These are phyloP conservation scores for Sorex maritimensis DNA, from an alignment of 2,797 vertebrate genomes.

Conservation along the genomic window DNA sequence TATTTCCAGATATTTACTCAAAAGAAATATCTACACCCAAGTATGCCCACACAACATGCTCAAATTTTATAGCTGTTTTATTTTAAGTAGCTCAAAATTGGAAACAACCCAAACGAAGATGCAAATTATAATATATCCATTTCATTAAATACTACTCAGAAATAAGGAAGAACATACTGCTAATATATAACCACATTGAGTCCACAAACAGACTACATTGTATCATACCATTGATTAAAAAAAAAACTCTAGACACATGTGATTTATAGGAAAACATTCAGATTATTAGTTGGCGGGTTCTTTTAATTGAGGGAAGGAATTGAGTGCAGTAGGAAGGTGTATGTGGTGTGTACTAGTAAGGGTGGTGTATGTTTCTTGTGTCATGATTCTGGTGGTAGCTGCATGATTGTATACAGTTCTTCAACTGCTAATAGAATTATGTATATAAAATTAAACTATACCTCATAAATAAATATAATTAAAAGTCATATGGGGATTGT, in stretches of 20 bases:
- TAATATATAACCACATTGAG: neutral
- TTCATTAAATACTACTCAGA: conserved; percentile 30
- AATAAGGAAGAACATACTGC: conserved; percentile 1
- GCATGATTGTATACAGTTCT: neutral
- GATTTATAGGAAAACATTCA: neutral
- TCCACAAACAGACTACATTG: neutral
- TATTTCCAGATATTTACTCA: neutral
- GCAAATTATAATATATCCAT: neutral
- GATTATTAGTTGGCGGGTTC: neutral
- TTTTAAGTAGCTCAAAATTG: conserved; percentile 40
- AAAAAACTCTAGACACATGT: neutral
- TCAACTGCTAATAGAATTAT: neutral
- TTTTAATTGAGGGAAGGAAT: conserved; percentile 6
- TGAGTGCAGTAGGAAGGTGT: neutral
- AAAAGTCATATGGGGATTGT: too few relatives aligned
- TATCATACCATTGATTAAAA: conserved; percentile 6
- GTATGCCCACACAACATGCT: neutral
- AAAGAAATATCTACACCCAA: conserved; percentile 27
- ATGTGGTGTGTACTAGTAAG: neutral
- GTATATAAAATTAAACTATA: conserved; percentile 11
- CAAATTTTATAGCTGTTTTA: conserved; percentile 32
- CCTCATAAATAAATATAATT: neutral
- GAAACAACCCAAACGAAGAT: conserved; percentile 17
- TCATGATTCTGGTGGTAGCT: neutral
- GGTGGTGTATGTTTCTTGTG: neutral